Evolutionary conservation across 92 coral and sea anemone genomes (phyloP).

Genomic region (Scolanthus callimorphus): DNA sequence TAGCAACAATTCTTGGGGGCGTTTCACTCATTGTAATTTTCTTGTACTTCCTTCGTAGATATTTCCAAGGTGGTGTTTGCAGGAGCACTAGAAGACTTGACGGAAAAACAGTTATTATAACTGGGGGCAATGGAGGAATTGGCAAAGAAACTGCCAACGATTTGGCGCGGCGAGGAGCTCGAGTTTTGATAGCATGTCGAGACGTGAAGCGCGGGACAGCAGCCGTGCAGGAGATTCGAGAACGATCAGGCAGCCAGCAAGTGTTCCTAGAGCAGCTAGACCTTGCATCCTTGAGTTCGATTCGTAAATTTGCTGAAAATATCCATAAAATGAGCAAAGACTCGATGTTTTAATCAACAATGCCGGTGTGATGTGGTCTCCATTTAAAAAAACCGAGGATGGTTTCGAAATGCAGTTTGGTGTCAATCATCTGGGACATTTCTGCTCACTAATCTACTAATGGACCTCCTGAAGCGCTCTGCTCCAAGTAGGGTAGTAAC

Average conservation of each 20-base stretch:
- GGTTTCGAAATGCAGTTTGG: conserved; percentile 79
- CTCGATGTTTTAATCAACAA: conserved; percentile 55
- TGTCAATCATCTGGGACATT: conserved; percentile 74
- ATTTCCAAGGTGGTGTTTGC: no score
- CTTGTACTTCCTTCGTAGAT: no score
- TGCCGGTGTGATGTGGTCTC: no score
- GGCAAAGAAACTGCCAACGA: conserved; percentile 67
- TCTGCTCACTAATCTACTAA: conserved; percentile 57
- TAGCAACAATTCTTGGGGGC: no score
- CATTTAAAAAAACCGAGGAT: no score
- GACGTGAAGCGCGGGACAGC: conserved; percentile 35
- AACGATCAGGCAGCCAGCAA: conserved; percentile 39
- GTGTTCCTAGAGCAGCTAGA: no score
- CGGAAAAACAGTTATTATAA: no score
- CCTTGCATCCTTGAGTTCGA: no score
- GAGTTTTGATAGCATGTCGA: conserved; percentile 57
- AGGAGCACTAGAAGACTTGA: no score
- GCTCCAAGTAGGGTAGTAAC: conserved; percentile 56
- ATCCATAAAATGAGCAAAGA: conserved; percentile 58
- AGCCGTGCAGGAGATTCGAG: conserved; percentile 48
- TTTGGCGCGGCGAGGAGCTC: conserved; percentile 58
- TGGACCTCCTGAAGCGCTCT: conserved; percentile 52
- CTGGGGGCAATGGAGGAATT: conserved; percentile 64
- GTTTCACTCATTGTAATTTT: no score
- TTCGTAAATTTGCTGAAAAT: conserved; percentile 47